A percentile compares a stretch with the other conserved stretches of the same genome.
Conservation (phyloP, 1,140 invertebrate genomes). For the Oryzaephilus surinamensis region DNA sequence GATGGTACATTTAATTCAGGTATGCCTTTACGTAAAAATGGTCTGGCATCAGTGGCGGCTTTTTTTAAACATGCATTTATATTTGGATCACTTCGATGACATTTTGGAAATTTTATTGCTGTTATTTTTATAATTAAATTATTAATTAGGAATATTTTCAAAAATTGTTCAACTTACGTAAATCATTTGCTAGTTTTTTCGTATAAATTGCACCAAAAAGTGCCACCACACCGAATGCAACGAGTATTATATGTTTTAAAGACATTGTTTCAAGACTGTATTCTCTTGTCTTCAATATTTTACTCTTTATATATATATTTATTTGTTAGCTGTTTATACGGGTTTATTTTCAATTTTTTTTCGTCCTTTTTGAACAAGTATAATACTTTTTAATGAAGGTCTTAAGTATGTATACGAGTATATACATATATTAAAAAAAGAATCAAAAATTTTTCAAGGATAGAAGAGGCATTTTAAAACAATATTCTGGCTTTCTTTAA, state of each 20-base stretch:
- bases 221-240: background rate
- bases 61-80: slow-evolving; percentile 36
- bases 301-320: no score
- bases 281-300: no score
- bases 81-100: slow-evolving; percentile 37
- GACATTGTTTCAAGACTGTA: no score
- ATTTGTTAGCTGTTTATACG: no score
- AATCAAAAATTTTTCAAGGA: no score
- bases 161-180: slow-evolving; percentile 3
- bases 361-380: no score
- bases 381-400: no score
- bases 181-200: background rate
- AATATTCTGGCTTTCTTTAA: no score
- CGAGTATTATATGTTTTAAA: background rate
- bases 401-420: no score
- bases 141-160: background rate
- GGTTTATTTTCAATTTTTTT: no score
- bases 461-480: no score
- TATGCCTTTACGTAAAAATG: slow-evolving; percentile 37
- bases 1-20: slow-evolving; percentile 34
- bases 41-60: slow-evolving; percentile 33
- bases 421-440: no score
- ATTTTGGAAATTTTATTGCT: slow-evolving; percentile 40
- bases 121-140: slow-evolving; percentile 33
- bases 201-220: slow-evolving; percentile 2